phyloP scores from a whole-genome alignment of 2,888 invertebrate genomes.

The Epiblema foenella region DNA sequence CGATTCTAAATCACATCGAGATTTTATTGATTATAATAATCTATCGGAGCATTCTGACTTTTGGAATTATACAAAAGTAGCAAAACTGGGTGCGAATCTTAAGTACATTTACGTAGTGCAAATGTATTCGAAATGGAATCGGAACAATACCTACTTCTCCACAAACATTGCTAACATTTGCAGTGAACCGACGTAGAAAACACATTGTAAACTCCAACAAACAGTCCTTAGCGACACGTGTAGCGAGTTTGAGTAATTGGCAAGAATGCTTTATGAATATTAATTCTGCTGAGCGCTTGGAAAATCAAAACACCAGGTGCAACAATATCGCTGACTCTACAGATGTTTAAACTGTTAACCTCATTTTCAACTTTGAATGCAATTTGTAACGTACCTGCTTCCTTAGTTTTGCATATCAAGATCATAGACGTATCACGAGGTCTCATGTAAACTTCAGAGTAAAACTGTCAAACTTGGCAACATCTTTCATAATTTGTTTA shows the following conservation, averaged over 20 bases:
- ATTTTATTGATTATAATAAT: slow-evolving; percentile 7
- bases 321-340: slow-evolving; percentile 47
- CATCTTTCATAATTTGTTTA: background rate
- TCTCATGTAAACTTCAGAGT: background rate
- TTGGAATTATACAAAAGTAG: background rate
- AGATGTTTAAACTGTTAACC: slow-evolving; percentile 44
- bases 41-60: background rate
- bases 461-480: background rate
- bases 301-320: slow-evolving; percentile 57
- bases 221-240: slow-evolving; percentile 61
- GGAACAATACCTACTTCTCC: slow-evolving; percentile 68
- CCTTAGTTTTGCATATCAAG: background rate
- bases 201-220: slow-evolving; percentile 64
- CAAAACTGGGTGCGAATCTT: slow-evolving; percentile 2
- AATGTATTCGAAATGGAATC: slow-evolving; percentile 57
- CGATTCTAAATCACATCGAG: slow-evolving; percentile 9
- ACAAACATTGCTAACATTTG: slow-evolving; percentile 58
- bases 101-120: slow-evolving; percentile 21
- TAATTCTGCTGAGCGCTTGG: slow-evolving; percentile 60
- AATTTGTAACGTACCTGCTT: background rate
- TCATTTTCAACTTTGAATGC: background rate
- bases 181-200: slow-evolving; percentile 63
- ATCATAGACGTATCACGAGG: background rate
- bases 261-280: slow-evolving; percentile 69
- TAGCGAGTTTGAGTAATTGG: slow-evolving; percentile 68